phyloP scores from a whole-genome alignment of 2,113 vertebrate genomes.

The Echinops telfairi region DNA sequence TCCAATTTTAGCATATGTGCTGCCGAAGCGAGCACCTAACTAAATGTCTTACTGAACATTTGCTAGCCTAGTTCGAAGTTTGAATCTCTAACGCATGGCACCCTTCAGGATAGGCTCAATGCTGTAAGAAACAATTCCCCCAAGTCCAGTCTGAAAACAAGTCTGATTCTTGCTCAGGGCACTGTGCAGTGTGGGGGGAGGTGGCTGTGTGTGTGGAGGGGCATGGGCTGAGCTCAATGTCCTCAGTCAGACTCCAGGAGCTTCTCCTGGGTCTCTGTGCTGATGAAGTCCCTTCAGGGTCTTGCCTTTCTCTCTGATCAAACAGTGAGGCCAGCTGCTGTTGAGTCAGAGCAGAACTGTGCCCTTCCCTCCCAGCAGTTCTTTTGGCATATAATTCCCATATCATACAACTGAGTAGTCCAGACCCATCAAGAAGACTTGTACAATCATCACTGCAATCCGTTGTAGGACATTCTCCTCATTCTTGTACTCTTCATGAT shows the following conservation, averaged over 20 bases:
- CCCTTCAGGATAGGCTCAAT: background rate
- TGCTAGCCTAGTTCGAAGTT: constrained; percentile 24
- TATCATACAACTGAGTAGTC: no score
- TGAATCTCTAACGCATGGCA: background rate
- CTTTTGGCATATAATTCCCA: no score
- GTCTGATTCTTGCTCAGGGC: background rate
- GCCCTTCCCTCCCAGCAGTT: background rate
- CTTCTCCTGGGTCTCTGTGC: background rate
- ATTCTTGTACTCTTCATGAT: no score
- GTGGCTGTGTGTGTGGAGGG: background rate
- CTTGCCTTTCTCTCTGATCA: background rate
- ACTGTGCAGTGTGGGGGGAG: background rate
- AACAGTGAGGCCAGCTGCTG: background rate
- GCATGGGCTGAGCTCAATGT: background rate
- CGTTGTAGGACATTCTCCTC: no score
- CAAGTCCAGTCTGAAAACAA: background rate
- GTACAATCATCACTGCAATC: no score
- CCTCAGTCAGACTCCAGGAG: background rate
- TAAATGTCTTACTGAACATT: background rate
- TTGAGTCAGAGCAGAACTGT: background rate
- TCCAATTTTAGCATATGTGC: no score
- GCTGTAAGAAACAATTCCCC: background rate
- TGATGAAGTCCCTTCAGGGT: background rate
- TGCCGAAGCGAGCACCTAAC: no score
- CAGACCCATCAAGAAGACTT: no score